phyloP scores from a whole-genome alignment of 2,888 invertebrate genomes.

The Mimumesa dahlbomi region DNA sequence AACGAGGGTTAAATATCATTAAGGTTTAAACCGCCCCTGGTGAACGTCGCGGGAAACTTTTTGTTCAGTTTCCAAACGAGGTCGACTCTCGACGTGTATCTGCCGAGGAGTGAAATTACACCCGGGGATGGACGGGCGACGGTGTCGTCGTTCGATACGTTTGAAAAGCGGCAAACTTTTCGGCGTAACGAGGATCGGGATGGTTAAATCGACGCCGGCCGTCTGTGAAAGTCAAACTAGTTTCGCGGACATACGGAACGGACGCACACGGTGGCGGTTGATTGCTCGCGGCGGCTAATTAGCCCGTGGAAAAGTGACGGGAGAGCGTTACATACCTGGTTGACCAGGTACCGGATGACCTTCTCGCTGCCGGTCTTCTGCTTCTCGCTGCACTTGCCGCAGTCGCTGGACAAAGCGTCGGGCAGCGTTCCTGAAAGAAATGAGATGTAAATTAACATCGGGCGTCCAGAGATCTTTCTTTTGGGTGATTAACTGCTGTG shows the following conservation, averaged over 20 bases:
- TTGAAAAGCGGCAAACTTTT: conserved; percentile 25
- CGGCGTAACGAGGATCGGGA: neutral
- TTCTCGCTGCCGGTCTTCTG: conserved; percentile 85
- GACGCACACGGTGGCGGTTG: conserved; percentile 24
- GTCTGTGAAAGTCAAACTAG: conserved; percentile 53
- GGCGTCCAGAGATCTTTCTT: neutral
- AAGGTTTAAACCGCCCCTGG: too few relatives aligned
- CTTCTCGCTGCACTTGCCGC: conserved; percentile 85
- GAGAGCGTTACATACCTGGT: conserved; percentile 72
- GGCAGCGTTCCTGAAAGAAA: conserved; percentile 84
- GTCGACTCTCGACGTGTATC: neutral
- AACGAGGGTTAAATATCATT: too few relatives aligned
- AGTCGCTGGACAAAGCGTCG: conserved; percentile 86
- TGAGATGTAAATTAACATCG: neutral
- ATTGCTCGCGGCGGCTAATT: conserved; percentile 40
- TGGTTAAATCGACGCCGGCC: conserved; percentile 19
- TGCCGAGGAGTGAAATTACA: neutral
- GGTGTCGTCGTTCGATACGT: too few relatives aligned
- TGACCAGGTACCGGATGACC: conserved; percentile 85
- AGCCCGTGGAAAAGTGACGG: conserved; percentile 51
- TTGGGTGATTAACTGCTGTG: too few relatives aligned
- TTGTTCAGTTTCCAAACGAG: too few relatives aligned
- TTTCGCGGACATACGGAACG: conserved; percentile 35
- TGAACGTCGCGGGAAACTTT: too few relatives aligned
- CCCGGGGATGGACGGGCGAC: conserved; percentile 1